These are phyloP conservation scores for Caenorhabditis briggsae DNA, from an alignment of 1,140 invertebrate genomes.

Conservation along the genomic window DNA sequence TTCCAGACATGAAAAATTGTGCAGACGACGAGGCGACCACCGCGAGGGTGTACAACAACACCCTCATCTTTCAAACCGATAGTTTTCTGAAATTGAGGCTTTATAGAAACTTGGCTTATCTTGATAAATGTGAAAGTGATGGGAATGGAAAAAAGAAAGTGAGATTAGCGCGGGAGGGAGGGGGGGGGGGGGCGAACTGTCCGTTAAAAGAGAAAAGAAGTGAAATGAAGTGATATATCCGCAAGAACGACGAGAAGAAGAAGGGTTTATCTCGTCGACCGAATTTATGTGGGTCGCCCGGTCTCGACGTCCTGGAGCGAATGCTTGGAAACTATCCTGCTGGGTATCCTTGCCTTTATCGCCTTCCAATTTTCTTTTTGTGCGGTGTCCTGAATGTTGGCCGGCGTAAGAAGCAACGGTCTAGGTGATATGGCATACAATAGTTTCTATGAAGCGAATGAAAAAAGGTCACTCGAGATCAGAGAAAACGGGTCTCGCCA, in stretches of 20 bases:
- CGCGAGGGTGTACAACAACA: conserved; percentile 42
- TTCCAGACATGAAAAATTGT: conserved; percentile 15
- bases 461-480: neutral
- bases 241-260: conserved; percentile 23
- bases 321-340: conserved; percentile 43
- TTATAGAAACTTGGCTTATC: conserved; percentile 46
- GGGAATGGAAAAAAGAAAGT: conserved; percentile 38
- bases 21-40: conserved; percentile 1
- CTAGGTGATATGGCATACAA: conserved; percentile 44
- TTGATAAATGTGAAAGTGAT: conserved; percentile 52
- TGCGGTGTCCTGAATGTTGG: conserved; percentile 12
- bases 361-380: conserved; percentile 27
- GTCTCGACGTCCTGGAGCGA: conserved; percentile 39
- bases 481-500: conserved; percentile 7
- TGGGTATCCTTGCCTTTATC: conserved; percentile 50
- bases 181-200: neutral
- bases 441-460: conserved; percentile 47
- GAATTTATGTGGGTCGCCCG: conserved; percentile 41
- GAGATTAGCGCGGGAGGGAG: neutral
- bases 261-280: conserved; percentile 34
- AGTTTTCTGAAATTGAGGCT: conserved; percentile 3
- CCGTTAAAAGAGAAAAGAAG: conserved; percentile 35
- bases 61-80: neutral
- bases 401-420: neutral
- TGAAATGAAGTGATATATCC: conserved; percentile 55